Base-by-base conservation (phyloP, 2,113 vertebrate species). In the Spea bombifrons region DNA sequence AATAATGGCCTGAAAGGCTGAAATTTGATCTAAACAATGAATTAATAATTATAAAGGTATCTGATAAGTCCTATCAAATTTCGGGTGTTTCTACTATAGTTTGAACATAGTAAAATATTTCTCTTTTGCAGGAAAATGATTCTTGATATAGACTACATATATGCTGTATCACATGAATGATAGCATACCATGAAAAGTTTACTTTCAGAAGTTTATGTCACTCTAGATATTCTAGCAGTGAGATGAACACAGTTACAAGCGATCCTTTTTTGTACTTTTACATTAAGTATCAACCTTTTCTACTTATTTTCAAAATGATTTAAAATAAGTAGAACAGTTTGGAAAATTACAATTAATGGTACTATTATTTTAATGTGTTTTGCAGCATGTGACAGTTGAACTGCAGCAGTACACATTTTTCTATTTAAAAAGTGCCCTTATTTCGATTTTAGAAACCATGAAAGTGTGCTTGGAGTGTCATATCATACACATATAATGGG, bases 171-270 rank as follows among this genome's bases (percentile, higher is more conserved):
- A 63, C 59, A 78, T 66, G 71, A 80, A 73, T 73, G 63, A 73
- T 80, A 80, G 77, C 77, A 73, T 73, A 64, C 71, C 72, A 67
- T 80, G 61, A 70, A 80, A 73, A 80, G 77, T 63, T 80, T 80
- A 80, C 77, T 73, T 80, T 80, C 71, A 73, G 57, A 73, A 80
- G 64, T 73, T 67, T 80, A 43, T 80, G 71, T 73, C 77, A 80
- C 73, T 80, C 57, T n/a, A 15, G 64, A 73, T 80, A 57, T 59
- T 50, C 70, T 43, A 17, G 69, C 7, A 17, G n/a, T 16, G n/a
- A 80, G 63, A 73, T 59, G 50, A 73, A 64, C 63, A 57, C 63
- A 47, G 73, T n/a, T 71, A 48, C 57, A 61, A 73, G 71, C 57
- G 57, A 80, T 71, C 77, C 53, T 80, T 80, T 16, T 71, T 80